Conservation (phyloP, 2,888 invertebrate species). For the Agapostemon virescens region DNA sequence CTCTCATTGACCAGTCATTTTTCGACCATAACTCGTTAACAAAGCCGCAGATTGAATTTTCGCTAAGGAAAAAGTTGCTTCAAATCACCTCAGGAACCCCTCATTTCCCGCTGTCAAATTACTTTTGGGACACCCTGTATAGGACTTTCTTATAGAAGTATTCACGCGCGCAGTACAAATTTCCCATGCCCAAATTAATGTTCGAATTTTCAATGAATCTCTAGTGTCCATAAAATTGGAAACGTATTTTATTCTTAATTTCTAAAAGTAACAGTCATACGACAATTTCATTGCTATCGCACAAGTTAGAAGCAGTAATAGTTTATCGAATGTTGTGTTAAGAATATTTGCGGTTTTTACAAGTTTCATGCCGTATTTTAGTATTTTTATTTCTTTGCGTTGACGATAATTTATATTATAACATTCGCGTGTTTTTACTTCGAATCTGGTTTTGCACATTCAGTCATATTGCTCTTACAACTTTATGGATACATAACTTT, state of each 20-base stretch:
- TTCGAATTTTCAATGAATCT: background rate
- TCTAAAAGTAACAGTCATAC: background rate
- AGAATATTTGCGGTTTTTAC: slow-evolving; percentile 28
- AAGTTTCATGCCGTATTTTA: slow-evolving; percentile 15
- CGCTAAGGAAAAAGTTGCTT: no score
- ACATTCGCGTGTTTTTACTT: slow-evolving; percentile 40
- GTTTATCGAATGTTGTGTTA: slow-evolving; percentile 34
- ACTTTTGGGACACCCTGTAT: no score
- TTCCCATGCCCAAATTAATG: background rate
- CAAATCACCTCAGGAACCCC: no score
- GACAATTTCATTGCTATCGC: background rate
- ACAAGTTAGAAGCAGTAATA: slow-evolving; percentile 25
- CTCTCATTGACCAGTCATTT: no score
- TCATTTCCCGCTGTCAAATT: no score
- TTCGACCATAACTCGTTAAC: no score
- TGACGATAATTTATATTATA: background rate
- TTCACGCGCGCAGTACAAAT: background rate
- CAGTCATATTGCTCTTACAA: slow-evolving; percentile 52
- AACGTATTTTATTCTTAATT: background rate
- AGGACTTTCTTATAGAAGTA: no score
- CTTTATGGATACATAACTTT: background rate
- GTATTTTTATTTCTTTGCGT: slow-evolving; percentile 15
- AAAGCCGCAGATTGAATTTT: no score
- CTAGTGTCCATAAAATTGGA: background rate
- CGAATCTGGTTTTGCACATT: slow-evolving; percentile 53